Conservation (phyloP, 2,888 invertebrate genomes). For the Cheilosia soror region DNA sequence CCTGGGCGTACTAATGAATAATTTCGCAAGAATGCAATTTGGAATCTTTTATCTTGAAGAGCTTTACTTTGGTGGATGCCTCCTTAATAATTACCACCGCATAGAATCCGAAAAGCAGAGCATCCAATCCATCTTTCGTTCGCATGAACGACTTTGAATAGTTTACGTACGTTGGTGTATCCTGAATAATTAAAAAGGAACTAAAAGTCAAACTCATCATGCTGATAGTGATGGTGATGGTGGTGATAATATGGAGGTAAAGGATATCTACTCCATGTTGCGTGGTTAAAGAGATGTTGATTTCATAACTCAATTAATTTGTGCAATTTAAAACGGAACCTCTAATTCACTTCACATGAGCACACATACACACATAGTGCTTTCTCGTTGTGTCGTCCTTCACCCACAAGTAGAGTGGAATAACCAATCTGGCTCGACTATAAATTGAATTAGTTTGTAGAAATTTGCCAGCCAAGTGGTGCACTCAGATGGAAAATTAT, state of each 20-base stretch:
- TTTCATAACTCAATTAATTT: conserved; percentile 74
- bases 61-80: conserved; percentile 37
- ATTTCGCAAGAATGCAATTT: conserved; percentile 73
- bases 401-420: neutral
- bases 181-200: conserved; percentile 50
- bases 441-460: conserved; percentile 71
- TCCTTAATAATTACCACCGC: conserved; percentile 47
- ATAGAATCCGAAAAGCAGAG: neutral
- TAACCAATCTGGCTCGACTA: conserved; percentile 48
- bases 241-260: neutral
- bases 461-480: conserved; percentile 63
- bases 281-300: conserved; percentile 40
- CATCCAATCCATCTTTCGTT: conserved; percentile 8
- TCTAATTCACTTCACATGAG: conserved; percentile 62
- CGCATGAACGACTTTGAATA: conserved; percentile 28
- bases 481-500: conserved; percentile 73
- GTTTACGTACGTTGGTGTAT: neutral
- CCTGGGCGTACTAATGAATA: conserved; percentile 55
- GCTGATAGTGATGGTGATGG: neutral
- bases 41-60: conserved; percentile 67
- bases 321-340: conserved; percentile 58
- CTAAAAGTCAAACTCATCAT: conserved; percentile 49
- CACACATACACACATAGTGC: neutral
- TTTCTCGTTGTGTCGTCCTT: neutral
- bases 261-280: neutral